Percentiles rank a stretch among this genome's conserved stretches.
These are phyloP conservation scores for Ennomos erosarius DNA, from an alignment of 2,888 invertebrate genomes.

Conservation along the genomic window DNA sequence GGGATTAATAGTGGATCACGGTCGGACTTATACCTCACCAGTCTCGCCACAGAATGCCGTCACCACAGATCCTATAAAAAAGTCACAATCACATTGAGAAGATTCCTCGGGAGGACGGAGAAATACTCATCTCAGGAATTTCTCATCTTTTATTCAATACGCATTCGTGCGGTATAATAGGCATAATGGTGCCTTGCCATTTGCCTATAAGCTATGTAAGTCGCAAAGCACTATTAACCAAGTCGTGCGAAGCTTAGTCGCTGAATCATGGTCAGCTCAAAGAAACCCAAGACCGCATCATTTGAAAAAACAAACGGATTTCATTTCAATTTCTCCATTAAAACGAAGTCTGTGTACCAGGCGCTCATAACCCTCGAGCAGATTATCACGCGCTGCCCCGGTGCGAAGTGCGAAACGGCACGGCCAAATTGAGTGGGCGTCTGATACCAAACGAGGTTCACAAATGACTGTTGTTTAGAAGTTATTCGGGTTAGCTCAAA, in stretches of 20 bases:
- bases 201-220: constrained; percentile 1
- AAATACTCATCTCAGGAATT: constrained; percentile 14
- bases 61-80: too few relatives aligned
- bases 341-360: constrained; percentile 49
- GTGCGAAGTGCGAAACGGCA: constrained; percentile 48
- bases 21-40: constrained; percentile 29
- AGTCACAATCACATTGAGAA: constrained; percentile 25
- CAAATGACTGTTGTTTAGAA: constrained; percentile 55
- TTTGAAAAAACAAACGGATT: constrained; percentile 29
- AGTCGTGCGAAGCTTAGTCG: constrained; percentile 9
- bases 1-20: constrained; percentile 43
- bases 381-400: constrained; percentile 45
- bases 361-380: constrained; percentile 50
- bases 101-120: constrained; percentile 29
- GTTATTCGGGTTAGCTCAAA: constrained; percentile 73
- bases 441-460: constrained; percentile 45
- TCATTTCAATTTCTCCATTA: constrained; percentile 55
- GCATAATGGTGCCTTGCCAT: constrained; percentile 8
- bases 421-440: constrained; percentile 52
- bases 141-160: constrained; percentile 31
- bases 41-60: constrained; percentile 27
- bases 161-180: constrained; percentile 10
- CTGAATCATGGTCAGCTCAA: too few relatives aligned
- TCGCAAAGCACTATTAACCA: background rate
- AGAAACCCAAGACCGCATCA: too few relatives aligned